Base-by-base conservation (phyloP, 2,888 invertebrate species). In the Masnerella sp. region DNA sequence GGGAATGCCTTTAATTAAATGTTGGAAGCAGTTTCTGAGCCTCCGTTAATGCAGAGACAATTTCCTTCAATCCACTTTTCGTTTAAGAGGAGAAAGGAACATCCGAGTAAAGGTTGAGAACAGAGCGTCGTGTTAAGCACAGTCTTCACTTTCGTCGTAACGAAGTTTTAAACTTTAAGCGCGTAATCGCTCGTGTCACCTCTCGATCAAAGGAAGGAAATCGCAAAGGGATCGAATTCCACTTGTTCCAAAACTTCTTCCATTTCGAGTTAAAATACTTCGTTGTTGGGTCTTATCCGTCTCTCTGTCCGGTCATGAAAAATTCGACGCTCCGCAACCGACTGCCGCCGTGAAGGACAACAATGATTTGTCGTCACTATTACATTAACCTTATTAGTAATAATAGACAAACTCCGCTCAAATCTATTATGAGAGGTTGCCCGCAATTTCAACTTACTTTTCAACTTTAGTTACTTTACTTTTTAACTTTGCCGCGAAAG, bases 1-100 rank as follows among this genome's bases (percentile, higher is more conserved):
- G 83, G 81, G 85, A 85, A 85, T 84, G 85, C 82, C 84, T 86
- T 86, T 85, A 86, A 86, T 86, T 86, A 85, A 86, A 86, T 84
- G 85, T 84, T 84, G 83, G 83, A 81, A 84, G 83, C 84, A 84
- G 85, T 82, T 84, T 85, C 83, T 82, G 82, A 83, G 83, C 82
- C 82, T 83, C 80, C 81, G 84, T 83, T 84, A 84, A 85, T 85
- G 85, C 83, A 83, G 84, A 85, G 86, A 86, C 85, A 85, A 86
- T 86, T 85, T 86, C 83, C 85, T 84, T 83, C 82, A 78, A 83
- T 85, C 83, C 80, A 83, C 83, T 84, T 84, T 83, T 79, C 81
- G 80, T 80, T 79, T 77, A 77, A 78, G 77, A 79, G 79, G 77
- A 81, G 81, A 81, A 81, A 80, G 80, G 78, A 79, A 82, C 81